Conservation (phyloP, 1,140 invertebrate species). For the Streblospio benedicti region DNA sequence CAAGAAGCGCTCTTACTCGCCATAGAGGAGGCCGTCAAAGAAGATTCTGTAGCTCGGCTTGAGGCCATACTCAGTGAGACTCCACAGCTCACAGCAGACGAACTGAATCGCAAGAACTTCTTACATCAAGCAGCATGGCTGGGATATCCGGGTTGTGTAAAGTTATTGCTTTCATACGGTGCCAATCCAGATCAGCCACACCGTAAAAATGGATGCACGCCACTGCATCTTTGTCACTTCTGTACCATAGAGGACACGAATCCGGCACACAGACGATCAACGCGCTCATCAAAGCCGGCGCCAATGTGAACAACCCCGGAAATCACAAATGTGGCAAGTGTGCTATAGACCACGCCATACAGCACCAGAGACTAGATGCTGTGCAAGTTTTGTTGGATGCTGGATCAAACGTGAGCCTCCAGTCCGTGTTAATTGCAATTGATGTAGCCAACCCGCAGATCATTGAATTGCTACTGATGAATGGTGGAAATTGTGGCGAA, state of each 20-base stretch:
- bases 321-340: constrained; percentile 5
- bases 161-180: constrained; percentile 14
- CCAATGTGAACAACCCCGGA: constrained; percentile 14
- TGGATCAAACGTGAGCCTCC: constrained; percentile 12
- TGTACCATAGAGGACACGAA: constrained; percentile 17
- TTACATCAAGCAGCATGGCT: constrained; percentile 18
- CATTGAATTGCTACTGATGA: constrained; percentile 12
- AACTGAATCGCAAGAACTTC: constrained; percentile 9
- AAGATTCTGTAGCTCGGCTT: constrained; percentile 7
- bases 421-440: constrained; percentile 16
- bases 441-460: constrained; percentile 16
- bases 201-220: constrained; percentile 17
- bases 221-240: constrained; percentile 16
- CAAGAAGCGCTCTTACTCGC: constrained; percentile 9
- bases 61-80: constrained; percentile 5
- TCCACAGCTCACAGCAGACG: neutral
- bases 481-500: constrained; percentile 11
- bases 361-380: constrained; percentile 13
- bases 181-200: constrained; percentile 13
- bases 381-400: constrained; percentile 8
- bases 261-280: constrained; percentile 7
- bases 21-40: constrained; percentile 13
- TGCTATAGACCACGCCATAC: constrained; percentile 16
- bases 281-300: constrained; percentile 12
- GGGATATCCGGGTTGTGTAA: constrained; percentile 11